Base-by-base conservation (phyloP, 2,113 vertebrate genomes). In the Cercopithecus mona region DNA sequence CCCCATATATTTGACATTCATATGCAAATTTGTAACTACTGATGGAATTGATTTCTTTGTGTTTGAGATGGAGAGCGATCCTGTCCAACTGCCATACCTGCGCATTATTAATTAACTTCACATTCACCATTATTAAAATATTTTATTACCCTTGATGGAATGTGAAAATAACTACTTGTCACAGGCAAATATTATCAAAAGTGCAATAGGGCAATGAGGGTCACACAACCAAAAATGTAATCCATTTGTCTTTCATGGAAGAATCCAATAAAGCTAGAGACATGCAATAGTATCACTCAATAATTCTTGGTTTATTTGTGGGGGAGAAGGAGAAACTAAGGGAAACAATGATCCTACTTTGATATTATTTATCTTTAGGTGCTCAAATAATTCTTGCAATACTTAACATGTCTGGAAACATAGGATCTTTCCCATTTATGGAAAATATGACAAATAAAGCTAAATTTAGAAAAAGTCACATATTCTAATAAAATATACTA, bases 161-260 rank as follows among this genome's bases (percentile, higher is more conserved):
- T 93, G 84, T 88, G 45, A 97, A 98, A 97, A 92, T 92, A 96
- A 96, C 43, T 93, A 30, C 87, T 94, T 97, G 89, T 90, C 94
- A 79, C 45, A 79, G 93, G 83, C 70, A 97, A 97, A 92, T 97
- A 96, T 88, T 96, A 97, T 88, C 50, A 1, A 82, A 98, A 97
- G 66, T 94, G 25, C 85, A 97, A 96, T 25, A 94, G 66, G 84
- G n/a, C 52, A 76, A 83, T 35, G 81, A 95, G 70, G 70, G 52
- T 57, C 93, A 87, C 3, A 88, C 23, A 96, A 90, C 48, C 43
- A 81, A 96, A 97, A 92, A 93, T 88, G 87, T 23, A 92, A 92
- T 68, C 70, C 90, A 96, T 97, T 98, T 92, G 66, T 97, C 96
- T 96, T 95, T 93, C 72, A 66, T 12, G 90, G 79, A 96, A 92